Evolutionary conservation across 2,888 invertebrate genomes (phyloP), one percentile per base, ranked within the genome.

Genomic region (Chrysomela aeneicollis): DNA sequence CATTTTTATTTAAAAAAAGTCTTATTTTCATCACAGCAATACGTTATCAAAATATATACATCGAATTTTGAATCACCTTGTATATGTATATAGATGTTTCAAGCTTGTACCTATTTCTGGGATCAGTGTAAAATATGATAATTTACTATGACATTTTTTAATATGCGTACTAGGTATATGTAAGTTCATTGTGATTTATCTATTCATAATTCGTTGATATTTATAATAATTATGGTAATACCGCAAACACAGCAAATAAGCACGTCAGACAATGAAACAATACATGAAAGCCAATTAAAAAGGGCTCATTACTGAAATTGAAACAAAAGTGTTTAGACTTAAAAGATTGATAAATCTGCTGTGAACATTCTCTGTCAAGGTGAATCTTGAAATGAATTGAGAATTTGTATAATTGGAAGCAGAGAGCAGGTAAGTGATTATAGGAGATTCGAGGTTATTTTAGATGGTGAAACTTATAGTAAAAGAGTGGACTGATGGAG

Each of bases 401-500:
- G 17, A 37, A 57, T 57, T 42, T 57, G 30, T 46, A 57, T 57
- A 37, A 57, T 57, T 46, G 42, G 42, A n/a, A 21, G 55, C 55
- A n/a, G 53, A 26, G 26, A 26, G 6, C 6, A 26, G 37, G 18
- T 62, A 12, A 49, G 47, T 58, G 52, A 62, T 62, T 62, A n/a
- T n/a, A 58, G 52, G 37, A 52, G 17, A 49, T 50, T 49, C 63
- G 59, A 63, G 63, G 63, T 49, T 49, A 42, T 15, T 42, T 6
- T n/a, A 42, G 42, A 35, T 15, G 42, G 42, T 26, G 26, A 26
- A 26, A 26, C 26, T 26, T n/a, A n/a, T n/a, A 6, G 26, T 15
- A 42, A 15, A 42, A 42, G 42, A 42, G 15, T 42, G n/a, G 42
- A 3, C 3, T n/a, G n/a, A n/a, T n/a, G n/a, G n/a, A n/a, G n/a